phyloP scores from a whole-genome alignment of 2,113 vertebrate species.

The Xenus cinereus region DNA sequence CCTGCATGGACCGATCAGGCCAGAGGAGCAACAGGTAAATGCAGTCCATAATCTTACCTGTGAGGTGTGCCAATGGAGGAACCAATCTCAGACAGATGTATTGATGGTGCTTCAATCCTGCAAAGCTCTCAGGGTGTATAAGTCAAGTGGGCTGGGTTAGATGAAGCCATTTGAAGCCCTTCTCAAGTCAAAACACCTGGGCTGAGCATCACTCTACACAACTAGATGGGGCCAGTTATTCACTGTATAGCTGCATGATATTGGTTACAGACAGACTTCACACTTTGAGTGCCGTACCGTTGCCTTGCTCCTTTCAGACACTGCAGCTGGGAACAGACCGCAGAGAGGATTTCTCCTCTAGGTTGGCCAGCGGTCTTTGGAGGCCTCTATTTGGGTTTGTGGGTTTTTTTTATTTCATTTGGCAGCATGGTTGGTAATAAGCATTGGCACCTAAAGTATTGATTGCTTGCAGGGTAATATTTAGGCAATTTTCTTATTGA shows the following conservation, averaged over 20 bases:
- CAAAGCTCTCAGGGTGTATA: neutral
- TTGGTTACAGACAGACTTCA: neutral
- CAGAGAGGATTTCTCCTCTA: neutral
- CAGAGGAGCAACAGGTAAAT: neutral
- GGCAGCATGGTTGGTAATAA: neutral
- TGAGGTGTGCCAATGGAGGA: neutral
- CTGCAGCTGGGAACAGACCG: neutral
- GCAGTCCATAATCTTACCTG: fast-evolving
- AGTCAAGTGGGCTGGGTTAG: too few relatives aligned
- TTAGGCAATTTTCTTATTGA: neutral
- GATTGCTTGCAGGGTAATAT: neutral
- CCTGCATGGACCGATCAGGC: neutral
- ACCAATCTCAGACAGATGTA: fast-evolving
- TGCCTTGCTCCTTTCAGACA: neutral
- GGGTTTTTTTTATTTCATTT: neutral
- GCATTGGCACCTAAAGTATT: neutral
- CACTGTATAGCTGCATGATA: fast-evolving
- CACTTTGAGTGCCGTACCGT: neutral
- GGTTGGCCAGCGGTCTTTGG: neutral
- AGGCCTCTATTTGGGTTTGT: neutral
- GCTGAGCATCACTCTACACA: neutral
- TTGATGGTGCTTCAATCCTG: too few relatives aligned
- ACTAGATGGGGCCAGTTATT: neutral
- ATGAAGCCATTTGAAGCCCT: neutral
- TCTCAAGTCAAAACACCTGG: neutral